phyloP scores from a whole-genome alignment of 2,888 invertebrate species.

The Gnatocerus cornutus region DNA sequence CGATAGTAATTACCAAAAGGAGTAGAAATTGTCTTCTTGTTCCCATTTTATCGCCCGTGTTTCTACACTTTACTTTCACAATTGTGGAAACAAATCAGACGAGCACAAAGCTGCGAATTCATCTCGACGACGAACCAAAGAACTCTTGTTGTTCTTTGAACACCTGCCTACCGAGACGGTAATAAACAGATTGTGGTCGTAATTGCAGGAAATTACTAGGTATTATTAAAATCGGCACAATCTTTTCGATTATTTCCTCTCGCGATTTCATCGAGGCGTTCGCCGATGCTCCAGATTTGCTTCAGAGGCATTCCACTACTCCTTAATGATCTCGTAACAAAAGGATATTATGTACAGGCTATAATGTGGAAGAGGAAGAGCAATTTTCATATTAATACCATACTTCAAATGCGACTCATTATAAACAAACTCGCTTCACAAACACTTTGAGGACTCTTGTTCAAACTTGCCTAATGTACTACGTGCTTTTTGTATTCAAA shows the following conservation, averaged over 20 bases:
- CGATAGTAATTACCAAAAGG: not conserved
- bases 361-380: conserved; percentile 10
- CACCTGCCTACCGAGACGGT: conserved; percentile 44
- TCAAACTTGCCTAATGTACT: conserved; percentile 1
- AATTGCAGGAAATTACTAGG: conserved; percentile 48
- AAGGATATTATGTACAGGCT: conserved; percentile 16
- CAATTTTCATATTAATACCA: conserved; percentile 15
- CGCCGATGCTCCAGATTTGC: conserved; percentile 17
- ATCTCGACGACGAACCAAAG: conserved; percentile 1
- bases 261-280: conserved; percentile 15
- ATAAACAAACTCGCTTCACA: conserved; percentile 2
- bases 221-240: conserved; percentile 45
- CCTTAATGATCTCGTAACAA: conserved; percentile 12
- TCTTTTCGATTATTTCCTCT: conserved; percentile 29
- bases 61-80: not conserved
- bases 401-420: conserved; percentile 9
- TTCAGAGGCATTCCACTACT: conserved; percentile 9
- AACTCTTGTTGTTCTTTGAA: conserved; percentile 36
- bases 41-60: not conserved
- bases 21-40: conserved; percentile 3
- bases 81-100: not conserved
- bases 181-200: conserved; percentile 46
- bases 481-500: conserved; percentile 4
- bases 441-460: not conserved
- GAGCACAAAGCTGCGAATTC: conserved; percentile 25